Conservation (phyloP, 1,140 invertebrate genomes). For the Diabrotica undecimpunctata region DNA sequence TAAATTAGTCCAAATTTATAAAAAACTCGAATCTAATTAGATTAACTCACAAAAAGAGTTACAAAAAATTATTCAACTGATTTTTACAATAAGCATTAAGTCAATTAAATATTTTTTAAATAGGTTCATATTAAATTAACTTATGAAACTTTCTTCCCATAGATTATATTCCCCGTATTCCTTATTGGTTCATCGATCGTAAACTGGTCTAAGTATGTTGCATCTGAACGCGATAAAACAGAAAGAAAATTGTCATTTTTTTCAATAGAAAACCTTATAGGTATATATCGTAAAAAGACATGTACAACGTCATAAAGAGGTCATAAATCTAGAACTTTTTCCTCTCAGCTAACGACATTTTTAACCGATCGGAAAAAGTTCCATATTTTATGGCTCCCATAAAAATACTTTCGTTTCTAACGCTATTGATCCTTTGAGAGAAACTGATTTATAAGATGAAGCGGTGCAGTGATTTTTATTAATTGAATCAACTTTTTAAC, state of each 20-base stretch:
- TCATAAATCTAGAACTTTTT: conserved; percentile 10
- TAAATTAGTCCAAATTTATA: no score
- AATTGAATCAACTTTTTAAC: conserved; percentile 19
- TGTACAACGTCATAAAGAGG: neutral
- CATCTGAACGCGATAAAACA: neutral
- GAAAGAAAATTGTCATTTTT: conserved; percentile 1
- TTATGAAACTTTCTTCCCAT: neutral
- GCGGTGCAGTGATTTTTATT: conserved; percentile 17
- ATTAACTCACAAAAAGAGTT: no score
- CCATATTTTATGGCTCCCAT: conserved; percentile 16
- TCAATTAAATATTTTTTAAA: no score
- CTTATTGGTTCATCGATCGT: neutral
- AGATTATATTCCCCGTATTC: neutral
- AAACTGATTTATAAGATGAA: conserved; percentile 17
- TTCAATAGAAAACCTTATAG: neutral
- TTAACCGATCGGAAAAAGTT: conserved; percentile 13
- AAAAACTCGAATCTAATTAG: no score
- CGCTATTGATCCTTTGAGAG: conserved; percentile 8
- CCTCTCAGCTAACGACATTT: conserved; percentile 5
- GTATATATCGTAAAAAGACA: neutral
- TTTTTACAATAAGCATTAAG: no score
- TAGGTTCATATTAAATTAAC: no score
- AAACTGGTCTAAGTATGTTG: neutral
- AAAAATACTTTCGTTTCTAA: conserved; percentile 16
- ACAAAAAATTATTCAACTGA: no score